These are phyloP conservation scores for Lophotis ruficrista DNA, from an alignment of 2,113 vertebrate species.

Conservation along the genomic window DNA sequence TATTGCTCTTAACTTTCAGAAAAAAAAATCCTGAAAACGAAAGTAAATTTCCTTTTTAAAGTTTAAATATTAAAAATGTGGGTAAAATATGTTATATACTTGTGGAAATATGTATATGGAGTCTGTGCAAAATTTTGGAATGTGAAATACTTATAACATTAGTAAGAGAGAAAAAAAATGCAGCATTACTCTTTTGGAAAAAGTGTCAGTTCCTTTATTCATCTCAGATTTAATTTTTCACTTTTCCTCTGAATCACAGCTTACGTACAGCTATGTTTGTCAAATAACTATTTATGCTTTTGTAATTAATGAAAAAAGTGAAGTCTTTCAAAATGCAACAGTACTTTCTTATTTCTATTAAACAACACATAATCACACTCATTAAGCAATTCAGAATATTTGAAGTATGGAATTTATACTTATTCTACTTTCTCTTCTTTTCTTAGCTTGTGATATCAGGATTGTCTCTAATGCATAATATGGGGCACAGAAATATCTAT, in stretches of 20 bases:
- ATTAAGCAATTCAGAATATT: not conserved
- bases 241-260: not conserved
- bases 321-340: not conserved
- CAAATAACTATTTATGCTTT: not conserved
- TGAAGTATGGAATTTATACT: not conserved
- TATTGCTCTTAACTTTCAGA: not conserved
- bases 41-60: not conserved
- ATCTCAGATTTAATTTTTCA: not conserved
- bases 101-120: not conserved
- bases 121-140: not conserved
- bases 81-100: not conserved
- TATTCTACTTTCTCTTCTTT: not conserved
- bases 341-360: not conserved
- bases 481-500: not conserved
- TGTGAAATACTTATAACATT: not conserved
- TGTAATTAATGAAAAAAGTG: not conserved
- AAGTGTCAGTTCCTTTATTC: not conserved
- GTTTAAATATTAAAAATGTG: not conserved
- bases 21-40: not conserved
- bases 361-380: not conserved
- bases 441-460: rapidly evolving
- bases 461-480: not conserved
- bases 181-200: rapidly evolving
- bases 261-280: not conserved
- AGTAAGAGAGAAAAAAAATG: not conserved